Evolutionary conservation across 2,113 vertebrate species (phyloP), one percentile per base, ranked within the genome.

Genomic region (Haplochromis burtoni): DNA sequence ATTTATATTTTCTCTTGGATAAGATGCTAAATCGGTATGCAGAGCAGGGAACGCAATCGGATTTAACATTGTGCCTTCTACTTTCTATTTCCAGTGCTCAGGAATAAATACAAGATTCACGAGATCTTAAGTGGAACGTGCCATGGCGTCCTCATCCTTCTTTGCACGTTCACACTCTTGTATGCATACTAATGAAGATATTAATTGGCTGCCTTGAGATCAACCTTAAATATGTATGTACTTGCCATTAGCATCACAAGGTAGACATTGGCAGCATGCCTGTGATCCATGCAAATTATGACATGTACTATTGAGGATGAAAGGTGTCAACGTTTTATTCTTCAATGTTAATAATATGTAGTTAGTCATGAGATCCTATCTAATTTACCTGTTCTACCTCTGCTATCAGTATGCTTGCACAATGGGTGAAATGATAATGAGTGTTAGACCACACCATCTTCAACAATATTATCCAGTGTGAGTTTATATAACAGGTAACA

Each of bases 151-250:
- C 76, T 71, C 66, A 54, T 59, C 73, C 80, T 73, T 8, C 90
- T 68, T 76, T 81, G 82, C 59, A 91, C 88, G 54, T 53, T 82
- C 53, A 87, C 83, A 66, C 87, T 91, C 90, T 91, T 87, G 89
- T 61, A 16, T 86, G 91, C 91, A 95, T 94, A 78, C 91, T 93
- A 93, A 95, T 92, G 88, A 92, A 91, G 86, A 90, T 87, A 92
- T 95, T 95, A 95, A 96, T 95, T 92, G 95, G 89, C 84, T 87
- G 68, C 79, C 92, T 86, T 68, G 81, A 92, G 91, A 94, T 93
- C 66, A 90, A 82, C 87, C 81, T 87, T 92, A 85, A 92, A 92
- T 89, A 88, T 91, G 89, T 83, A 86, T 88, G 66, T 49, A 68
- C 47, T 80, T 90, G 6, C 80, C 85, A 61, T 10, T 9, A 33